Evolutionary conservation across 2,797 vertebrate species (phyloP).

Genomic region (Silurus aristotelis): DNA sequence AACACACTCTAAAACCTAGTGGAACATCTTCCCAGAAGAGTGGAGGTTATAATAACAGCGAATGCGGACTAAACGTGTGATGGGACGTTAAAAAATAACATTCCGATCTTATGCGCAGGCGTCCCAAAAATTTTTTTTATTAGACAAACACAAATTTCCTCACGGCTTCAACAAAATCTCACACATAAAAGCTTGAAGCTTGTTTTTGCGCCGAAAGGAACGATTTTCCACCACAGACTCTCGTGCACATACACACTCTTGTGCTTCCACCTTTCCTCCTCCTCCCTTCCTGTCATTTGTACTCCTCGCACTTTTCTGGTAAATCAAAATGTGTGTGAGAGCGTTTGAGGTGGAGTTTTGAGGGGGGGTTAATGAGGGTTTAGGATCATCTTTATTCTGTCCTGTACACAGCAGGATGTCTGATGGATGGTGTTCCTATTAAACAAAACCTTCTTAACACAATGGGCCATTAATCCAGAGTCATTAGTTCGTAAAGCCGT

Average conservation of each 20-base stretch:
- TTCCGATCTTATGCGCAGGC: no score
- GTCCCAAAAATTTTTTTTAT: no score
- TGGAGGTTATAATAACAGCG: no score
- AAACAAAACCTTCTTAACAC: background rate
- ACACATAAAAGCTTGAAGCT: background rate
- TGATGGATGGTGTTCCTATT: background rate
- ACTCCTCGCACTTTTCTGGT: background rate
- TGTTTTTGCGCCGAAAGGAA: background rate
- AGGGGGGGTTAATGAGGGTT: background rate
- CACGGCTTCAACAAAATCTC: no score
- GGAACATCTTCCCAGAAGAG: no score
- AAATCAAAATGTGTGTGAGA: background rate
- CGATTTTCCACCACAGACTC: background rate
- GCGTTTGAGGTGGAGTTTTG: background rate
- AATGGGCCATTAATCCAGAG: slow-evolving; percentile 15
- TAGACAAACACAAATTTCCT: no score
- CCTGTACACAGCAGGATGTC: background rate
- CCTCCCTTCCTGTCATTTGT: slow-evolving; percentile 14
- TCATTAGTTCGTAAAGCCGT: background rate
- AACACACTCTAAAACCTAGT: no score
- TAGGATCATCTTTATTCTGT: background rate
- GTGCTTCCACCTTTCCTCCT: background rate
- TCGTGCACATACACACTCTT: background rate
- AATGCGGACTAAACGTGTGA: no score
- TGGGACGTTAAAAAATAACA: no score